These are phyloP conservation scores for Syndactyla subalaris DNA, from an alignment of 2,797 vertebrate species.

Conservation along the genomic window DNA sequence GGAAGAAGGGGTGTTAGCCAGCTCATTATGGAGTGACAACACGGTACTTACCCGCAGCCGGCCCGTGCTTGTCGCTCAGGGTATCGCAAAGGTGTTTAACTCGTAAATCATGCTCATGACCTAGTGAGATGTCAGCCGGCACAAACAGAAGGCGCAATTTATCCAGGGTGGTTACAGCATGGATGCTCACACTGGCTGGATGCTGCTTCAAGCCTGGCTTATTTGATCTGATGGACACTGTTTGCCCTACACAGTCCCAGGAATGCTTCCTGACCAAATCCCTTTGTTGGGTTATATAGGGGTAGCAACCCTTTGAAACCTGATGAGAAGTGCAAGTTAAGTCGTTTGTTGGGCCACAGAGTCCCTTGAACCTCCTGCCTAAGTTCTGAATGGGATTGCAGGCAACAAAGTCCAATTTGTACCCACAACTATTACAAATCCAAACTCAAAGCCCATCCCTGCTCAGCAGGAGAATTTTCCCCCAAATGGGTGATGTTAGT, in stretches of 20 bases:
- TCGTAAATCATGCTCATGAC: constrained; percentile 92
- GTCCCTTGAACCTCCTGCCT: background rate
- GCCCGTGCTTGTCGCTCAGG: constrained; percentile 92
- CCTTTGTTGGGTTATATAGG: constrained; percentile 52
- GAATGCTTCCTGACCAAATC: constrained; percentile 56
- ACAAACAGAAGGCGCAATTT: constrained; percentile 83
- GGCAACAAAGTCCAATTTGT: background rate
- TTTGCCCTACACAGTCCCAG: constrained; percentile 17
- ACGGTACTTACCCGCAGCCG: constrained; percentile 86
- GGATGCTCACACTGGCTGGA: constrained; percentile 72
- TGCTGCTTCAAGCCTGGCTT: constrained; percentile 58
- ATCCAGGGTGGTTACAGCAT: constrained; percentile 74
- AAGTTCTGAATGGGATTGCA: background rate
- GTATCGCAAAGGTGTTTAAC: constrained; percentile 90
- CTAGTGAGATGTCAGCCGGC: constrained; percentile 82
- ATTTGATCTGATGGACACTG: constrained; percentile 1
- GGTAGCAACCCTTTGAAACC: constrained; percentile 76
- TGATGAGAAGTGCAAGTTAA: constrained; percentile 66
- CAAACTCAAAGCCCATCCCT: background rate
- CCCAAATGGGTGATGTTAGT: background rate
- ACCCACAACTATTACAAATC: background rate
- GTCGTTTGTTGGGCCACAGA: background rate
- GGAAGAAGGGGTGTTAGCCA: constrained; percentile 8
- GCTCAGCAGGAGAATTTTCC: background rate
- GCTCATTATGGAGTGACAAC: constrained; percentile 51